Conservation (phyloP, 2,888 invertebrate species). For the Stenolophus ochropezus region DNA sequence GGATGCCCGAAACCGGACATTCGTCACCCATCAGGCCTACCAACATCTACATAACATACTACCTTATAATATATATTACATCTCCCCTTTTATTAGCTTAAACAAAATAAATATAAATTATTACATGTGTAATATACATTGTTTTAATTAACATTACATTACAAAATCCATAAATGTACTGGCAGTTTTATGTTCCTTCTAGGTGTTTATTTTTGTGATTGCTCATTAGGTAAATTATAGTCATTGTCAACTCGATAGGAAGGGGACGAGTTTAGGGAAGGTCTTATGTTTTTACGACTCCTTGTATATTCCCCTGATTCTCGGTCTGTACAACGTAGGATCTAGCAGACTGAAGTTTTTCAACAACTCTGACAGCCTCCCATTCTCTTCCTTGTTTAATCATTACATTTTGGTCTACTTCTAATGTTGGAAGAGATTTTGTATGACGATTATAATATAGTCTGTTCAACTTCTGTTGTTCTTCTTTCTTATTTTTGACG, state of each 20-base stretch:
- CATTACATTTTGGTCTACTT: neutral
- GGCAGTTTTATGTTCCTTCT: neutral
- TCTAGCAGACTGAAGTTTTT: neutral
- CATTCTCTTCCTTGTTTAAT: neutral
- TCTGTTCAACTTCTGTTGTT: neutral
- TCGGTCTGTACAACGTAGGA: neutral
- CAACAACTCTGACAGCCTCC: neutral
- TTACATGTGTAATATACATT: neutral
- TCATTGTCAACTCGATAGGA: neutral
- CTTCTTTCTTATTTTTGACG: neutral
- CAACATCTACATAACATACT: neutral
- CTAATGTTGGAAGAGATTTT: neutral
- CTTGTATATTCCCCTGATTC: neutral
- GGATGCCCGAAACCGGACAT: too few relatives aligned
- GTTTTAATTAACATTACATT: neutral
- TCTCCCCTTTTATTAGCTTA: neutral
- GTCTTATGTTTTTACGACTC: neutral
- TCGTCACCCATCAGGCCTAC: neutral
- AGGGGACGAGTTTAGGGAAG: neutral
- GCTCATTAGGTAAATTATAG: neutral
- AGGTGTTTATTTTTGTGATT: neutral
- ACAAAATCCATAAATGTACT: neutral
- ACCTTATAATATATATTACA: neutral
- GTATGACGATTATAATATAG: neutral
- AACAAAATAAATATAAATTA: neutral